Conservation (phyloP, 1,140 invertebrate genomes). For the Drosophila novamexicana region DNA sequence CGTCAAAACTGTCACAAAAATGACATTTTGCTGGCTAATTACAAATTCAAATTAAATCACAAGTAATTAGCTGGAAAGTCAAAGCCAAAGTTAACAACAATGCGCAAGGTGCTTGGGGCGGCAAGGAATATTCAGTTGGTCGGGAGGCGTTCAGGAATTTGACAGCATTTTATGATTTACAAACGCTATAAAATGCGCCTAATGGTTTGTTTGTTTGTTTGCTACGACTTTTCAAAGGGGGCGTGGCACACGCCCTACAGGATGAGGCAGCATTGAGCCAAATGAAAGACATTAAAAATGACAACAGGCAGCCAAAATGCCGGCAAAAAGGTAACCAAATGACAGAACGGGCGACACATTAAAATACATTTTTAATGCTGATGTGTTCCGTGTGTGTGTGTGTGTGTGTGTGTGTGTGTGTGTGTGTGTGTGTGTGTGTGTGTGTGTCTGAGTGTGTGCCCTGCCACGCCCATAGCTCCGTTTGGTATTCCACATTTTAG, state of each 20-base stretch:
- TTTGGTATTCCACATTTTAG: constrained; percentile 27
- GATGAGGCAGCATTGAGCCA: constrained; percentile 27
- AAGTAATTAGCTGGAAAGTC: constrained; percentile 72
- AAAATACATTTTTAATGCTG: constrained; percentile 81
- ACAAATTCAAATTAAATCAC: constrained; percentile 84
- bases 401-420: constrained; percentile 7
- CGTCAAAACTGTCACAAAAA: constrained; percentile 77
- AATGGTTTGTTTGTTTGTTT: constrained; percentile 63
- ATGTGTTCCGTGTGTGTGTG: constrained; percentile 43
- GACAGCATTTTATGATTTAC: constrained; percentile 77
- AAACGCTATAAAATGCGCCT: constrained; percentile 73
- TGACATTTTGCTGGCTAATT: constrained; percentile 79
- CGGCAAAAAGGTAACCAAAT: constrained; percentile 48
- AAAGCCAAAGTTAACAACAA: constrained; percentile 48
- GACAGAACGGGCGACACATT: constrained; percentile 70
- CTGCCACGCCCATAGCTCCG: constrained; percentile 38
- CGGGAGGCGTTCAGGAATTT: constrained; percentile 50
- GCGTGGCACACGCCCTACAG: constrained; percentile 45
- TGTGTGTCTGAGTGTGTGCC: constrained; percentile 16
- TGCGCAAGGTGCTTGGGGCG: constrained; percentile 12
- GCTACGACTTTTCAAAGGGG: constrained; percentile 15
- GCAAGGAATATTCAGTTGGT: constrained; percentile 4
- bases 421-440: constrained; percentile 4
- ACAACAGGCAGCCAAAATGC: constrained; percentile 61
- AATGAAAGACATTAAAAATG: constrained; percentile 76